Evolutionary conservation across 1,140 invertebrate species (phyloP).

Genomic region (Sogatella furcifera): DNA sequence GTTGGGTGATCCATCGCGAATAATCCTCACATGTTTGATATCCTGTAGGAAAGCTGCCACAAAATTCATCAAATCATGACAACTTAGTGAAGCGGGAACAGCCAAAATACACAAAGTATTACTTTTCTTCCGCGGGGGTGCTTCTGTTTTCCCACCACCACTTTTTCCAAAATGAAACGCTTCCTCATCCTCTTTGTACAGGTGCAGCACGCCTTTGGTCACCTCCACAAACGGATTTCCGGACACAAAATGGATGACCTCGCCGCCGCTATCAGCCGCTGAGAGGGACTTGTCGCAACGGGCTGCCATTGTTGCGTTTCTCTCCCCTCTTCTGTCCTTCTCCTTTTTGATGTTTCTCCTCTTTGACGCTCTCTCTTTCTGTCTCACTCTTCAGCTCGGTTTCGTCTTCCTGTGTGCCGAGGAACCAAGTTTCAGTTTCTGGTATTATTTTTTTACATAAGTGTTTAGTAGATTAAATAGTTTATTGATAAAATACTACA

Average conservation of each 20-base stretch:
- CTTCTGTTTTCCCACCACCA: conserved; percentile 19
- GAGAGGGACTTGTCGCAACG: no score
- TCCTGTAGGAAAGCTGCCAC: conserved; percentile 83
- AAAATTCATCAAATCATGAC: conserved; percentile 89
- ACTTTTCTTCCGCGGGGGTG: conserved; percentile 43
- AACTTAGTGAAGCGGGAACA: conserved; percentile 86
- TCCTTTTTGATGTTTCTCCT: no score
- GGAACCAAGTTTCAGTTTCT: no score
- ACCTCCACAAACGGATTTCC: conserved; percentile 96
- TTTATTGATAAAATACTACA: no score
- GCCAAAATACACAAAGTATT: conserved; percentile 85
- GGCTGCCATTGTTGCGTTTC: no score
- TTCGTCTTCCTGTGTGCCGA: no score
- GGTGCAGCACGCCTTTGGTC: conserved; percentile 89
- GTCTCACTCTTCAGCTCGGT: no score
- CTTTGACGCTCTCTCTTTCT: no score
- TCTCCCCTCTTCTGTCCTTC: no score
- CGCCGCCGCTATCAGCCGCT: no score
- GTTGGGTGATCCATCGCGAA: conserved; percentile 75
- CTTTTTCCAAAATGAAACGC: conserved; percentile 9
- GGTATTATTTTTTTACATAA: no score
- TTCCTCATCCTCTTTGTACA: conserved; percentile 87
- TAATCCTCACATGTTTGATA: conserved; percentile 84
- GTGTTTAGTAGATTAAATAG: no score
- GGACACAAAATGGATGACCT: conserved; percentile 71